phyloP scores from a whole-genome alignment of 2,797 vertebrate genomes.

The Sarcophilus harrisii region DNA sequence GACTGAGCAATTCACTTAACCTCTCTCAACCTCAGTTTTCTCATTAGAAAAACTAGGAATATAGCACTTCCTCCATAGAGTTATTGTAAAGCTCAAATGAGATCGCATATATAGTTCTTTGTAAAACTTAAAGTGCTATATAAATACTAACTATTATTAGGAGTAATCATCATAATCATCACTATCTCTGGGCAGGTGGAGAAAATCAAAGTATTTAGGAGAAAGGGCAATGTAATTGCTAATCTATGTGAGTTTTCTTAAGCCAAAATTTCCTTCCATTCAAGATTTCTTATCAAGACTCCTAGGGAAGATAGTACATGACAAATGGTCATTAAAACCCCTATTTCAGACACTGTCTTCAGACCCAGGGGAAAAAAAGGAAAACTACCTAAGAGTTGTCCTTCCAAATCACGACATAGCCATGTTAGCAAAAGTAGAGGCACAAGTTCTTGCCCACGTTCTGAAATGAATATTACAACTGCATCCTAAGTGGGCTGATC shows the following conservation, averaged over 20 bases:
- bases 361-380: neutral
- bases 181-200: neutral
- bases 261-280: neutral
- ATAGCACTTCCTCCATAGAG: no score
- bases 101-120: neutral
- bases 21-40: neutral
- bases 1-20: neutral
- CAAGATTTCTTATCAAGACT: neutral
- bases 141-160: neutral
- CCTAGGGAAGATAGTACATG: neutral
- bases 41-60: no score
- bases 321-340: neutral
- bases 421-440: neutral
- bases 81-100: neutral
- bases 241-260: neutral
- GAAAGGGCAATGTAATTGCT: neutral
- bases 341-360: neutral
- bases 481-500: neutral
- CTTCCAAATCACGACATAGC: neutral
- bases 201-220: neutral
- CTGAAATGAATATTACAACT: neutral
- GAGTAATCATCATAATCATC: neutral
- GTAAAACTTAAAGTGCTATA: neutral
- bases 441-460: neutral
- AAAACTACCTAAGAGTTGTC: neutral